These are phyloP conservation scores for Onychomys arenicola DNA, from an alignment of 2,797 vertebrate genomes.

Conservation along the genomic window DNA sequence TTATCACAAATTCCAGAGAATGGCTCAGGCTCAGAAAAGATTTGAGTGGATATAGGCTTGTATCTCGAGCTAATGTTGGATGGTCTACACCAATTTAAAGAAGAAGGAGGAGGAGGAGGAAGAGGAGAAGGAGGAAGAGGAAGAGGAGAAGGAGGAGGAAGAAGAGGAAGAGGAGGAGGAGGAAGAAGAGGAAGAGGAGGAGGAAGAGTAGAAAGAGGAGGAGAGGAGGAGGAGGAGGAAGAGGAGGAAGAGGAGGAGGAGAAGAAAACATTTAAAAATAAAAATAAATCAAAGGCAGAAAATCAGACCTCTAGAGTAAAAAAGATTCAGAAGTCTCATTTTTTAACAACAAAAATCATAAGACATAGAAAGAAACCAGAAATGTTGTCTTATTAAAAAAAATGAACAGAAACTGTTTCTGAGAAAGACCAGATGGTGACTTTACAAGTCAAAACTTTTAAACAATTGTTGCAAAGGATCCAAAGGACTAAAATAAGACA, in stretches of 20 bases:
- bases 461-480: neutral
- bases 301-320: neutral
- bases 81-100: no score
- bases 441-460: slow-evolving; percentile 1
- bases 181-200: neutral
- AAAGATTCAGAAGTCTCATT: neutral
- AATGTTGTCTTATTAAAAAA: neutral
- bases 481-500: neutral
- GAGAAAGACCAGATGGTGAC: slow-evolving; percentile 33
- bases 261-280: neutral
- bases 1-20: neutral
- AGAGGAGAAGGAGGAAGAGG: no score
- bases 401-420: neutral
- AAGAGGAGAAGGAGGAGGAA: no score
- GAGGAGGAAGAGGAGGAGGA: neutral
- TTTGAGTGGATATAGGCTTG: neutral
- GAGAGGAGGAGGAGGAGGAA: fast-evolving
- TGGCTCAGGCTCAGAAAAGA: neutral
- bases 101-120: neutral
- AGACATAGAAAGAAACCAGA: slow-evolving; percentile 9
- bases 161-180: no score
- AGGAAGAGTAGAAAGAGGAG: neutral
- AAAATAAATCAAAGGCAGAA: neutral
- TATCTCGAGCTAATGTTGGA: neutral
- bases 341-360: neutral